These are phyloP conservation scores for Arothron firmamentum DNA, from an alignment of 2,113 vertebrate species.

Conservation along the genomic window DNA sequence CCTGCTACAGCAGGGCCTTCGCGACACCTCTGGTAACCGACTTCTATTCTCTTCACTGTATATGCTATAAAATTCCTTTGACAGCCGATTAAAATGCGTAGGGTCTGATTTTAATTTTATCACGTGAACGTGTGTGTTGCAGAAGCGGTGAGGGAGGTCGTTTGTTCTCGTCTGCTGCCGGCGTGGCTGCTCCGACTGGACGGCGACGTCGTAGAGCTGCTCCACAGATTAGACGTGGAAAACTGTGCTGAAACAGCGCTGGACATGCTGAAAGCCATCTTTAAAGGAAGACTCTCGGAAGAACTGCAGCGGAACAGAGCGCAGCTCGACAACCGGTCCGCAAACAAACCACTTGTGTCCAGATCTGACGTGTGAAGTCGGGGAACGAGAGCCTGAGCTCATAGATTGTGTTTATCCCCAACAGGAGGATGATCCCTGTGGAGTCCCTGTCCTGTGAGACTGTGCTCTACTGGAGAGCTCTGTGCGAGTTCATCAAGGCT, in stretches of 20 bases:
- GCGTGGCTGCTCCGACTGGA: conserved; percentile 83
- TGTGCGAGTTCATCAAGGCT: conserved; percentile 87
- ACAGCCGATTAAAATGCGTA: neutral
- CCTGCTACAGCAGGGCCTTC: conserved; percentile 88
- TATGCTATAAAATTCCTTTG: neutral
- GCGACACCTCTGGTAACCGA: conserved; percentile 84
- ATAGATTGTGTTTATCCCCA: conserved; percentile 15
- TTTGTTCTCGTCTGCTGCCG: conserved; percentile 80
- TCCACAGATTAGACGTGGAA: conserved; percentile 91
- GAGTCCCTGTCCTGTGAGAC: conserved; percentile 86
- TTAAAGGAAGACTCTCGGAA: conserved; percentile 70
- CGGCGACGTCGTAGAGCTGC: conserved; percentile 82
- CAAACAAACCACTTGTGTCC: neutral
- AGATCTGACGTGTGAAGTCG: neutral
- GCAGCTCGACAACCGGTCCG: conserved; percentile 80
- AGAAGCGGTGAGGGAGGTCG: conserved; percentile 85
- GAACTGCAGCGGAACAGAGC: conserved; percentile 74
- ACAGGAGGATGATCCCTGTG: conserved; percentile 84
- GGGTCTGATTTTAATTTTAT: neutral
- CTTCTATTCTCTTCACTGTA: too few relatives aligned
- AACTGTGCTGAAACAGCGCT: conserved; percentile 85
- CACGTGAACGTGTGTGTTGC: conserved; percentile 12
- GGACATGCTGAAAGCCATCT: conserved; percentile 77
- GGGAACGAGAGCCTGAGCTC: neutral
- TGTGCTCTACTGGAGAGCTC: conserved; percentile 85